These are phyloP conservation scores for Chymomyza caudatula DNA, from an alignment of 2,888 invertebrate species.

Conservation along the genomic window DNA sequence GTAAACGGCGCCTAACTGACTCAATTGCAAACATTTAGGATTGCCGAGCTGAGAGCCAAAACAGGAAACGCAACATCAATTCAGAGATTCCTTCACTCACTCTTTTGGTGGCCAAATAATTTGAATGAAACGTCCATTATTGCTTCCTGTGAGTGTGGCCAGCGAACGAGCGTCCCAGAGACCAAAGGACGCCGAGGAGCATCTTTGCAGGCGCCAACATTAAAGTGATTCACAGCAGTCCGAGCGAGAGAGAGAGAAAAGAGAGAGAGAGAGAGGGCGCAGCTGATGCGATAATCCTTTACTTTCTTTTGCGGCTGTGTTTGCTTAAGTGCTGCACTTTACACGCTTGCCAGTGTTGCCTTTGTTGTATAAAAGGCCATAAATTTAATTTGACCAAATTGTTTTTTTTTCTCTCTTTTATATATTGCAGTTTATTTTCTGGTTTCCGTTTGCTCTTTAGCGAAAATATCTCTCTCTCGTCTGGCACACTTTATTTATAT, in stretches of 20 bases:
- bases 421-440: constrained; percentile 19
- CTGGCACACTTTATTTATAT: constrained; percentile 59
- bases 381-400: constrained; percentile 71
- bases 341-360: constrained; percentile 38
- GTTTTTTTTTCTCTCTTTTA: constrained; percentile 28
- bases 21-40: constrained; percentile 22
- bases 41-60: constrained; percentile 38
- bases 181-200: neutral
- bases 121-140: constrained; percentile 78
- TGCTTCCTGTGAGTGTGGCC: constrained; percentile 59
- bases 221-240: constrained; percentile 64
- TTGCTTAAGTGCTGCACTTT: constrained; percentile 65
- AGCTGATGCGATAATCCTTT: constrained; percentile 47
- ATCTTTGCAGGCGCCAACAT: constrained; percentile 61
- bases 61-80: constrained; percentile 67
- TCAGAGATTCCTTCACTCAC: constrained; percentile 45
- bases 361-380: constrained; percentile 42
- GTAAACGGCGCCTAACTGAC: constrained; percentile 9
- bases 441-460: constrained; percentile 1
- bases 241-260: constrained; percentile 21
- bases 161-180: constrained; percentile 37
- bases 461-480: constrained; percentile 1
- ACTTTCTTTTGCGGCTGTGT: constrained; percentile 7
- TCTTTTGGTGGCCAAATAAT: constrained; percentile 62
- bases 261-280: neutral